phyloP scores from a whole-genome alignment of 1,140 invertebrate species.

The Macrotrachela quadricornifera region DNA sequence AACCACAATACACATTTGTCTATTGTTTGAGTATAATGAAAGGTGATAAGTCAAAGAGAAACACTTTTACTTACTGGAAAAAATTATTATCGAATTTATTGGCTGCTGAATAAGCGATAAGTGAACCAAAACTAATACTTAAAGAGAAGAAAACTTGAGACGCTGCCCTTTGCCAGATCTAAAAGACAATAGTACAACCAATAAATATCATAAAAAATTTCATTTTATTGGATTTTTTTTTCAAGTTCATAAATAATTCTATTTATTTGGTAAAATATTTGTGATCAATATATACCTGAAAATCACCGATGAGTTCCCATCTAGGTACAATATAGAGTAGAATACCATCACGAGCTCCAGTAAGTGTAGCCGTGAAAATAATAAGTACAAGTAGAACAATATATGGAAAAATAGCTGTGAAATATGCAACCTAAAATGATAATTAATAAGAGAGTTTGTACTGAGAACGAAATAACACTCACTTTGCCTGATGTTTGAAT shows the following conservation, averaged over 20 bases:
- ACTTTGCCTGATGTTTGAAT: too few species aligned
- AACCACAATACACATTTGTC: too few species aligned
- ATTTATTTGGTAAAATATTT: too few species aligned
- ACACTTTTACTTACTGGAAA: conserved; percentile 54
- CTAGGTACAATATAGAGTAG: background rate
- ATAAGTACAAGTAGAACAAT: conserved; percentile 7
- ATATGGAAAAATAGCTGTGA: conserved; percentile 8
- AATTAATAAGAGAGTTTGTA: too few species aligned
- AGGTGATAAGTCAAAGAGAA: background rate
- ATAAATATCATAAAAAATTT: too few species aligned
- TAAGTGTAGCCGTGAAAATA: background rate
- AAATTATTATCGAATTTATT: conserved; percentile 96
- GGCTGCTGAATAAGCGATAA: conserved; percentile 89
- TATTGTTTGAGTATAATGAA: too few species aligned
- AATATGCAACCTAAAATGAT: background rate
- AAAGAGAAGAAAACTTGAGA: conserved; percentile 93
- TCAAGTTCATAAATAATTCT: too few species aligned
- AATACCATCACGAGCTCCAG: conserved; percentile 3
- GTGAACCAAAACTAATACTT: conserved; percentile 85
- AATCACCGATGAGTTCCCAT: too few species aligned
- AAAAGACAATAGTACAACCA: conserved; percentile 7
- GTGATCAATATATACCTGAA: too few species aligned
- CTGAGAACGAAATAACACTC: too few species aligned
- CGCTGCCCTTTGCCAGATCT: conserved; percentile 89
- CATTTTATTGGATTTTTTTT: too few species aligned